Evolutionary conservation across 2,113 vertebrate species (phyloP).

Genomic region (Gymnorhina tibicen): DNA sequence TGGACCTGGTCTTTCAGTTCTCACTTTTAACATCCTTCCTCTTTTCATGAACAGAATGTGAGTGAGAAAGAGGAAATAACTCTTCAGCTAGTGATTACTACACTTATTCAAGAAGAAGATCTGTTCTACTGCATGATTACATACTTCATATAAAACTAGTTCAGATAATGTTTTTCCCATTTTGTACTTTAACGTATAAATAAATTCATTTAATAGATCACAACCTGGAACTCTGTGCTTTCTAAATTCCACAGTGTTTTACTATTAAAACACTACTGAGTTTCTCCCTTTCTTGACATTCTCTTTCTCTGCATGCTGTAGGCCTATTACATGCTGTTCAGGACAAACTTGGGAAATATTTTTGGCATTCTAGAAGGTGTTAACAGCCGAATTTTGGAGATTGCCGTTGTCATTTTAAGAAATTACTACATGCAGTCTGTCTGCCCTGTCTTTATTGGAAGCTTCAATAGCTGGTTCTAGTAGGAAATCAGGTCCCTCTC

Average conservation of each 20-base stretch:
- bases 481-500: neutral
- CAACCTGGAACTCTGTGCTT: neutral
- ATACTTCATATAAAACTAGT: neutral
- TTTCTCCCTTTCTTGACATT: neutral
- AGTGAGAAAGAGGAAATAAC: neutral
- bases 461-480: neutral
- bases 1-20: constrained; percentile 3
- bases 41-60: neutral
- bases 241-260: neutral
- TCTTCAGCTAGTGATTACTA: neutral
- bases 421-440: neutral
- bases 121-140: neutral
- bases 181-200: neutral
- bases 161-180: neutral
- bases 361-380: neutral
- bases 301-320: neutral
- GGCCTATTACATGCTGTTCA: neutral
- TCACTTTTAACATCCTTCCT: constrained; percentile 12
- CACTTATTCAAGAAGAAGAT: neutral
- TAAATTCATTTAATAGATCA: neutral
- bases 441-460: neutral
- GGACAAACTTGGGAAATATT: neutral
- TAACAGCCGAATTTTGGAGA: neutral
- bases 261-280: neutral
- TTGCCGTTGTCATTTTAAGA: neutral